Evolutionary conservation across 37 sponge, comb jelly and placozoan species (phyloP).

Genomic region (Petrosia ficiformis): DNA sequence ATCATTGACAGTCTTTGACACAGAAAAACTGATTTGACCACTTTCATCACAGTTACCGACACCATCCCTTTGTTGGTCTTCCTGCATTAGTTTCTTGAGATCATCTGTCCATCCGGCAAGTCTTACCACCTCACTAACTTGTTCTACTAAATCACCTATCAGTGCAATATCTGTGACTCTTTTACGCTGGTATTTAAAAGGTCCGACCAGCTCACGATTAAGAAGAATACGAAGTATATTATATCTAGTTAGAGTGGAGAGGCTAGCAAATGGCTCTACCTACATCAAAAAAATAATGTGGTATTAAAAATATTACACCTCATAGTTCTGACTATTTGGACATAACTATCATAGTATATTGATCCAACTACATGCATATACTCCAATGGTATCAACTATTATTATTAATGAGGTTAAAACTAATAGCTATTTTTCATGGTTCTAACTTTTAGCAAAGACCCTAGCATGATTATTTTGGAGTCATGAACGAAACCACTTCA

Average conservation of each 20-base stretch:
- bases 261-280: constrained; percentile 93
- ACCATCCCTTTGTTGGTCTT: too few species aligned
- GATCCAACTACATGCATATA: too few species aligned
- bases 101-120: constrained; percentile 71
- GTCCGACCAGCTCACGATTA: constrained; percentile 86
- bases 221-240: constrained; percentile 76
- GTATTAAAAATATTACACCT: background rate
- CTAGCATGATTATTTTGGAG: too few species aligned
- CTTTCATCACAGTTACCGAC: too few species aligned
- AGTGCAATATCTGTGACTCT: constrained; percentile 57
- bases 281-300: constrained; percentile 1
- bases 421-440: constrained; percentile 2
- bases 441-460: too few species aligned
- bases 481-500: too few species aligned
- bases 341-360: too few species aligned
- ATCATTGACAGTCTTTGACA: too few species aligned
- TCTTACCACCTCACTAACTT: constrained; percentile 42
- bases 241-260: constrained; percentile 53
- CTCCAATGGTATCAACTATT: background rate
- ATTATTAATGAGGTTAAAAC: background rate
- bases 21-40: too few species aligned
- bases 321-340: background rate
- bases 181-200: constrained; percentile 54
- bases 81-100: constrained; percentile 14
- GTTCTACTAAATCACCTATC: constrained; percentile 66